Evolutionary conservation across 1,140 invertebrate species (phyloP).

Genomic region (Drosophila parabipectinata): DNA sequence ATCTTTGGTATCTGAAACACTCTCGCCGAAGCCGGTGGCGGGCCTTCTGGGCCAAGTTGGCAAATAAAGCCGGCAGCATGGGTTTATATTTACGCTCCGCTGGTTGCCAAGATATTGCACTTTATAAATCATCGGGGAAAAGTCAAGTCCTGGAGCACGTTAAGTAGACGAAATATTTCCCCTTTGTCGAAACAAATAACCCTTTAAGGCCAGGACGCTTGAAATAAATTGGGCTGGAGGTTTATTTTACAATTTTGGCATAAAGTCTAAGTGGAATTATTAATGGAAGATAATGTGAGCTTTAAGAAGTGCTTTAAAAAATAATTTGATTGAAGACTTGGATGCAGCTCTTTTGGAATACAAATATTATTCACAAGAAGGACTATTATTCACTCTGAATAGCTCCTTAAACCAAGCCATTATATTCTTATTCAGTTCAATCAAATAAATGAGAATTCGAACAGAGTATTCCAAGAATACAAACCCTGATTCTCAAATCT

Average conservation of each 20-base stretch:
- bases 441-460: too few relatives aligned
- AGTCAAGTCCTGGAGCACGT: constrained; percentile 14
- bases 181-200: constrained; percentile 44
- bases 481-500: too few relatives aligned
- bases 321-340: not conserved
- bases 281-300: not conserved
- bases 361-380: not conserved
- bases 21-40: not conserved
- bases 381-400: too few relatives aligned
- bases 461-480: too few relatives aligned
- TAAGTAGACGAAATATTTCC: constrained; percentile 44
- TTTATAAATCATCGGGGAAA: constrained; percentile 71
- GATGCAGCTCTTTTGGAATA: not conserved
- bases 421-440: too few relatives aligned
- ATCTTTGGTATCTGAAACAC: constrained; percentile 19
- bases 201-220: constrained; percentile 4
- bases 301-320: not conserved
- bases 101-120: constrained; percentile 66
- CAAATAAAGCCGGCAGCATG: constrained; percentile 28
- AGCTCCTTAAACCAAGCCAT: too few relatives aligned
- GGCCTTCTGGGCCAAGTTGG: not conserved
- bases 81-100: constrained; percentile 65
- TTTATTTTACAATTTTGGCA: constrained; percentile 19
- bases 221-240: constrained; percentile 9
- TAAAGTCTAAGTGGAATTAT: constrained; percentile 33